Base-by-base conservation (phyloP, 2,113 vertebrate species). In the Pseudolaguvia tuberculata region DNA sequence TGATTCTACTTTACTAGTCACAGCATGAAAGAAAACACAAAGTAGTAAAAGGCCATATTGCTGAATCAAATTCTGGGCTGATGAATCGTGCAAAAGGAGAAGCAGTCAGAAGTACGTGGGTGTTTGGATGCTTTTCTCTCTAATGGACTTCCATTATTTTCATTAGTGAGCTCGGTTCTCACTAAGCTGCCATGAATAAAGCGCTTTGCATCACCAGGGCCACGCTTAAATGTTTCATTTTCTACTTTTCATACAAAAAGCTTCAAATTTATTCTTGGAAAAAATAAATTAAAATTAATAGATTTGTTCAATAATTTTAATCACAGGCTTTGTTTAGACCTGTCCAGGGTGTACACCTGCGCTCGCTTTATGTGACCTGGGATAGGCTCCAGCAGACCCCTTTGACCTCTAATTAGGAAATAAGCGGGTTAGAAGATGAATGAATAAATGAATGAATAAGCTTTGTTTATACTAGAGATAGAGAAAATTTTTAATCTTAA, bases 71-170 rank as follows among this genome's bases (percentile, higher is more conserved):
- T n/a, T 52, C 29, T 23, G 50, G 72, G 29, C 48, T 52, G 53
- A 62, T 73, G 58, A 73, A 42, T 53, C 51, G 48, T 52, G 20
- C 48, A 52, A 39, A 73, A 73, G 57, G 23, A 73, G 31, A 25
- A 69, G 27, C 48, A 53, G 18, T 63, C 69, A 35, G 31, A 67
- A 70, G 63, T 61, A 56, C 50, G 56, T 45, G 39, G 63, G 69
- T 61, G 69, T 76, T 31, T 73, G 78, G 20, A n/a, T 31, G 1
- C 70, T 56, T 68, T 27, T 73, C 5, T 25, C 74, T 68, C 62
- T 73, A 61, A 67, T 47, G 55, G 62, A 76, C 61, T 35, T 35
- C 65, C 68, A 65, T 76, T 55, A 75, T 67, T 74, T 29, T 21
- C 48, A 48, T 68, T 53, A 63, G n/a, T 8, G 35, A 25, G 48